These are phyloP conservation scores for Coregonus ussuriensis DNA, from an alignment of 2,797 vertebrate genomes.

Conservation along the genomic window DNA sequence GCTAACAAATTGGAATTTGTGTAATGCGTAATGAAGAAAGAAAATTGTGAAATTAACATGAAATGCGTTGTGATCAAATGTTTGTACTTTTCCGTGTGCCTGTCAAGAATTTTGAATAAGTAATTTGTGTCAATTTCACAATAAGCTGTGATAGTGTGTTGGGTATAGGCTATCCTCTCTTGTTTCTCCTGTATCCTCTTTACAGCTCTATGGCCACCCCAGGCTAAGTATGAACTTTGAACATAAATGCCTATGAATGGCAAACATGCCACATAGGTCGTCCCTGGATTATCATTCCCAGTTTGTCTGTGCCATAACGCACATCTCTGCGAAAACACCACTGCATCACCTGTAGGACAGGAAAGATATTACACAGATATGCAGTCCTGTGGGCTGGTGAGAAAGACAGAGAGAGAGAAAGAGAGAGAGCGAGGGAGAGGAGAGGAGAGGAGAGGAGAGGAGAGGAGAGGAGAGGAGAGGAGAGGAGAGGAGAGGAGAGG, in stretches of 20 bases:
- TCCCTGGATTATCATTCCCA: neutral
- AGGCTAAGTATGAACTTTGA: too few species aligned
- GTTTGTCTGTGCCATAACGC: neutral
- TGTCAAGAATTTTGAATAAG: too few species aligned
- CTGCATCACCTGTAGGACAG: slow-evolving; percentile 70
- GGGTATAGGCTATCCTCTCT: neutral
- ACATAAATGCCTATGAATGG: too few species aligned
- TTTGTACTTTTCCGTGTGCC: too few species aligned
- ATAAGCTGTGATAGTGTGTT: too few species aligned
- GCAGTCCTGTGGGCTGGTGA: slow-evolving; percentile 20
- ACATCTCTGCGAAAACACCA: neutral
- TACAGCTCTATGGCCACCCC: neutral
- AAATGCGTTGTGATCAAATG: too few species aligned
- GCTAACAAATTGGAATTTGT: too few species aligned
- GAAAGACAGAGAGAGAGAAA: neutral
- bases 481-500: slow-evolving; percentile 21
- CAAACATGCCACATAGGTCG: too few species aligned
- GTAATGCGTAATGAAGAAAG: too few species aligned
- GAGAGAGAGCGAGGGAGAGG: too few species aligned
- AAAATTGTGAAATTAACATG: too few species aligned
- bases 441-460: neutral
- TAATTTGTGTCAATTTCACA: too few species aligned
- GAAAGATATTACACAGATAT: slow-evolving; percentile 74
- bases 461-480: neutral
- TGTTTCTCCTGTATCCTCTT: neutral